Conservation (phyloP, 1,140 invertebrate genomes). For the Tetragonula clypearis region DNA sequence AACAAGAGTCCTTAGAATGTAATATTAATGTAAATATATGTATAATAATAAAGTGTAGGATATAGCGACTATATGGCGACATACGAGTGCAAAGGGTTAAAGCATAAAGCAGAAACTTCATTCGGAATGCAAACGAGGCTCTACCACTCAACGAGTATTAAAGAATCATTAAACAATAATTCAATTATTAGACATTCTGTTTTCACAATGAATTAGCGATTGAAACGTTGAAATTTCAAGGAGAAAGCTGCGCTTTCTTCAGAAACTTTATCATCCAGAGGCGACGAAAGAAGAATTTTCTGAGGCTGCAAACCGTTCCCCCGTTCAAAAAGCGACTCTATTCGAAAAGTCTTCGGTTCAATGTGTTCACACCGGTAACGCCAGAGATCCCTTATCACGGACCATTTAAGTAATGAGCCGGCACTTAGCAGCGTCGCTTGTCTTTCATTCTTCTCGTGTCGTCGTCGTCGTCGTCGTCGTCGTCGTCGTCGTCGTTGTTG, state of each 20-base stretch:
- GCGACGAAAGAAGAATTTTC: not conserved
- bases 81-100: no score
- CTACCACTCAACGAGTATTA: no score
- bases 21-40: no score
- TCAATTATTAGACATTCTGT: not conserved
- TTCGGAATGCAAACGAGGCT: no score
- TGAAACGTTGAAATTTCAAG: not conserved
- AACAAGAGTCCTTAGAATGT: no score
- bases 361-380: not conserved
- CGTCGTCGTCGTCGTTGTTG: constrained; percentile 5
- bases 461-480: constrained; percentile 13
- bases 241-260: no score
- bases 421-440: constrained; percentile 40
- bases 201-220: not conserved
- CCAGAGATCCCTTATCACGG: constrained; percentile 38
- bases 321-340: not conserved
- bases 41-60: no score
- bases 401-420: constrained; percentile 53
- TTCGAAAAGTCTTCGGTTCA: constrained; percentile 4
- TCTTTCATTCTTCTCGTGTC: constrained; percentile 29
- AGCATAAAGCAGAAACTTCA: no score
- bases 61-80: no score
- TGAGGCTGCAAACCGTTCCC: not conserved
- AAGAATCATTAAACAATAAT: not conserved
- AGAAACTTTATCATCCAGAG: not conserved